A percentile compares a stretch with the other conserved stretches of the same genome.
phyloP scores from a whole-genome alignment of 2,888 invertebrate genomes.

The Cosmopolites sordidus region DNA sequence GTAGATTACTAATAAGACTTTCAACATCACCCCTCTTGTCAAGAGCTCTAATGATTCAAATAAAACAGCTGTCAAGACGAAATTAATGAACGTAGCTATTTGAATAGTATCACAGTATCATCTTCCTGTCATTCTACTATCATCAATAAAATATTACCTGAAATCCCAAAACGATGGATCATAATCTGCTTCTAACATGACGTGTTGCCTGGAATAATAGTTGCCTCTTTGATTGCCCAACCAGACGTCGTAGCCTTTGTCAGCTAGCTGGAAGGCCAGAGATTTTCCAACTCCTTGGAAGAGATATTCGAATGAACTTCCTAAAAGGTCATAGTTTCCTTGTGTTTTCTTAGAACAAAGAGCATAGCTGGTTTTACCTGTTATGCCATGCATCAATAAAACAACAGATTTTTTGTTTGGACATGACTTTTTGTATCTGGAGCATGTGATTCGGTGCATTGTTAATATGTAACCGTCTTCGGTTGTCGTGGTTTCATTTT shows the following conservation, averaged over 20 bases:
- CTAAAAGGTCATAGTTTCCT: slow-evolving; percentile 1
- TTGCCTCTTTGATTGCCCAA: slow-evolving; percentile 23
- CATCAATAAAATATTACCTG: slow-evolving; percentile 6
- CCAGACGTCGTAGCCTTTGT: slow-evolving; percentile 25
- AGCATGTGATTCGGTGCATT: slow-evolving; percentile 63
- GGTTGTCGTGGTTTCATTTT: slow-evolving; percentile 62
- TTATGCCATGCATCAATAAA: slow-evolving; percentile 26
- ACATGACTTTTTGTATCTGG: slow-evolving; percentile 7
- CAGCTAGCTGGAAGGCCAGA: slow-evolving; percentile 17
- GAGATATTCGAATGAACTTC: slow-evolving; percentile 12
- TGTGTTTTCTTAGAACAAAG: too few species aligned
- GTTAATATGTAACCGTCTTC: slow-evolving; percentile 73
- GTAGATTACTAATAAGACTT: too few species aligned
- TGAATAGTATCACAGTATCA: too few species aligned
- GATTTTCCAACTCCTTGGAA: slow-evolving; percentile 6
- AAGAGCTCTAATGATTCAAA: too few species aligned
- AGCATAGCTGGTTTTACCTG: slow-evolving; percentile 6
- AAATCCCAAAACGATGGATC: slow-evolving; percentile 17
- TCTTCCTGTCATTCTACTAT: too few species aligned
- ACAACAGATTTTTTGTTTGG: slow-evolving; percentile 14
- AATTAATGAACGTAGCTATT: too few species aligned
- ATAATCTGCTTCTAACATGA: slow-evolving; percentile 10
- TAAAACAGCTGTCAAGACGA: too few species aligned
- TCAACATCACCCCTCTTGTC: too few species aligned
- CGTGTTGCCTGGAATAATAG: slow-evolving; percentile 16